Evolutionary conservation across 2,888 invertebrate genomes (phyloP), one percentile per base, ranked within the genome.

Genomic region (Reticulitermes lucifugus): DNA sequence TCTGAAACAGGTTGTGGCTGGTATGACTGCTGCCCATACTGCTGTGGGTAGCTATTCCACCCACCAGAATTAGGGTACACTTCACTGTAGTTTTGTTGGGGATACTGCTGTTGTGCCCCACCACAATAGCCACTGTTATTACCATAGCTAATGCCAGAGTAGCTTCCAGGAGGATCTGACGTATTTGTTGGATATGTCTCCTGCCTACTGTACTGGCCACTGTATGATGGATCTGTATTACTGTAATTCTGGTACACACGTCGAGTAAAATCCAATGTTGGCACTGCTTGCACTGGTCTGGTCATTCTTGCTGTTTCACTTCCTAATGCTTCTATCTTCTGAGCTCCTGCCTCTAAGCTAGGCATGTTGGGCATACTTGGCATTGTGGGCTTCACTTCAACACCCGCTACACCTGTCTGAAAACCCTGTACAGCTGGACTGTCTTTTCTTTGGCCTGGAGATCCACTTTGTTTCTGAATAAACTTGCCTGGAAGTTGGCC

Each of bases 401-500:
- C 55, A 55, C 55, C 5, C 4, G 21, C 14, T 41, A 21, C 12
- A 10, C 21, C 41, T 35, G 73, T 12, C 9, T 41, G 73, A 14
- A 9, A n/a, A 43, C 73, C 41, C 22, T 22, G 46, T 10, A 21
- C 77, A 77, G 77, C 35, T 21, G 77, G 77, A 22, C 43, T 77
- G n/a, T 77, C 73, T 35, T 35, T 21, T 22, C 41, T 65, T 25
- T n/a, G 6, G 65, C 65, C 65, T 7, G 73, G 77, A 22, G 77
- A 77, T 18, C 7, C n/a, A n/a, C 7, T 46, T 10, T 77, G 21
- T 46, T 77, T 77, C 25, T 77, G 43, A 21, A 77, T 77, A 43
- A 46, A 77, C 46, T 91, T 89, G 84, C 91, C 91, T 18, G 92
- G 92, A 59, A 93, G 88, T 35, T 93, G 92, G 41, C 93, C 93